Evolutionary conservation across 2,113 vertebrate genomes (phyloP).

Genomic region (Gymnarchus niloticus): DNA sequence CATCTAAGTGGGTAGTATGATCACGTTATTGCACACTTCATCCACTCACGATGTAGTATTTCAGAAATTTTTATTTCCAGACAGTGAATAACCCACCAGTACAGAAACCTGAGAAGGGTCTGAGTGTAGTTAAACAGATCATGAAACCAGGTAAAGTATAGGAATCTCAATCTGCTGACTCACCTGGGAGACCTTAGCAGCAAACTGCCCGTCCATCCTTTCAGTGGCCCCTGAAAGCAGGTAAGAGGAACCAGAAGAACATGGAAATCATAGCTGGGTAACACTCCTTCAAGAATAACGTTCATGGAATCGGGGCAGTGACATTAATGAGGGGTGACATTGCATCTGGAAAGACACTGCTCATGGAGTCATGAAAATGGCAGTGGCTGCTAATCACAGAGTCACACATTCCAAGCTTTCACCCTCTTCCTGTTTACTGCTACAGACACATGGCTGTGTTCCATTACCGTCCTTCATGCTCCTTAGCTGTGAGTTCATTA

Average conservation of each 20-base stretch:
- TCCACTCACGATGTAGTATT: background rate
- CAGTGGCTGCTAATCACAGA: background rate
- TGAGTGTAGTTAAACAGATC: background rate
- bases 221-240: background rate
- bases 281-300: background rate
- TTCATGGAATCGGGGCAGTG: background rate
- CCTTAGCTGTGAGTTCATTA: background rate
- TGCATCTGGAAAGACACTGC: background rate
- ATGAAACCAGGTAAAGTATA: background rate
- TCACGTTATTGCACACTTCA: background rate
- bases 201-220: background rate
- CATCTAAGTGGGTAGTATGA: background rate
- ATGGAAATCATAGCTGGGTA: background rate
- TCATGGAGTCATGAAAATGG: background rate
- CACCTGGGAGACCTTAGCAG: background rate
- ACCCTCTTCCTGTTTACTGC: constrained; percentile 7
- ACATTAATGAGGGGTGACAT: background rate
- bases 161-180: background rate
- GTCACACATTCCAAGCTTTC: background rate
- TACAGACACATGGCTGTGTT: background rate
- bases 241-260: background rate
- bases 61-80: background rate
- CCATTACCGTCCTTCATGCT: background rate
- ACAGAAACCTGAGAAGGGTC: background rate
- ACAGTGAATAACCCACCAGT: background rate